Base-by-base conservation (phyloP, 2,797 vertebrate species). In the Sebastes melanostomus region DNA sequence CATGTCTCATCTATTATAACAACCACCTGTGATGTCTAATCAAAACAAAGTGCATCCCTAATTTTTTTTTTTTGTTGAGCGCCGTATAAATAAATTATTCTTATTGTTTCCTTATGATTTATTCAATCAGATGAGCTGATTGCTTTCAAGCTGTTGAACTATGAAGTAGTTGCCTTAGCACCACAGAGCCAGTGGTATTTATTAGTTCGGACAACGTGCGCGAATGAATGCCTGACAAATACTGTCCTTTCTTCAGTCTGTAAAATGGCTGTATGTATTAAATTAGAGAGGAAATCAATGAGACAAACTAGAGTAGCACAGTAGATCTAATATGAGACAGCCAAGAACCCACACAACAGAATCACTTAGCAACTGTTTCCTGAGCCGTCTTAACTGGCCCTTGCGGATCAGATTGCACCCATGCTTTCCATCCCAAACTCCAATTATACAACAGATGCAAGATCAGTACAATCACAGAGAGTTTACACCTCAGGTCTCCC, bases 401-500 rank as follows among this genome's bases (percentile, higher is more conserved):
- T 30, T 29, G 8, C 71, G 36, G 74, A 85, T 87, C 84, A 79
- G 67, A 82, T 65, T 82, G 56, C 70, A 38, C 20, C 68, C 68
- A 42, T 82, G 24, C 32, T 67, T 83, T 72, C 54, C 81, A 81
- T 77, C 70, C 74, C 60, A 59, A 79, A 78, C 66, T 80, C 56
- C 29, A 78, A 65, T 79, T 72, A 46, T 42, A 72, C 55, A 77
- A 73, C 84, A 72, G 83, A 90, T 89, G 86, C 91, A 93, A 89
- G 77, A 90, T 84, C 79, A 88, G 90, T 93, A 94, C 93, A 94
- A 92, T 95, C 93, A 90, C 52, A 74, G 80, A 85, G 72, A 76
- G 82, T 86, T 86, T 78, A 77, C 86, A 69, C 91, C 95, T 95
- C 95, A 96, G 95, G 95, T 95, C 86, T 88, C 83, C 84, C 81